phyloP scores from a whole-genome alignment of 2,888 invertebrate species.

The Chrysolina americana region DNA sequence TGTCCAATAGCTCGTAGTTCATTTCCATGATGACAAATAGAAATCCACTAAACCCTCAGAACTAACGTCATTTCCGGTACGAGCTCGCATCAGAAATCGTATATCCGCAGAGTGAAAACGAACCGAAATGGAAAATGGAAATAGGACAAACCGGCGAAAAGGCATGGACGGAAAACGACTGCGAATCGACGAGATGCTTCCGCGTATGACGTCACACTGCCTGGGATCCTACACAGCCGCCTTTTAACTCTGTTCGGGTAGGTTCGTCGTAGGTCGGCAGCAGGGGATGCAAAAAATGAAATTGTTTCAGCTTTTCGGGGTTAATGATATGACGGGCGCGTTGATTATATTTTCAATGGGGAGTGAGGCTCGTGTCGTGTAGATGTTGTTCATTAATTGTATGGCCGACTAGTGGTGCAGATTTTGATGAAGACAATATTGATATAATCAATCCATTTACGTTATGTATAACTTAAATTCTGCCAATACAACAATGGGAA shows the following conservation, averaged over 20 bases:
- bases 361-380: slow-evolving; percentile 10
- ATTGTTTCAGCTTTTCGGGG: slow-evolving; percentile 37
- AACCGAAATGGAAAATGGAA: slow-evolving; percentile 42
- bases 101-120: slow-evolving; percentile 30
- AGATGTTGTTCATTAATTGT: slow-evolving; percentile 22
- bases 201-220: slow-evolving; percentile 69
- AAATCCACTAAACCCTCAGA: slow-evolving; percentile 21
- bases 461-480: no score
- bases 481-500: no score
- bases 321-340: slow-evolving; percentile 41
- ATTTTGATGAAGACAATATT: slow-evolving; percentile 13
- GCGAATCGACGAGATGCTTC: slow-evolving; percentile 61
- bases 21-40: slow-evolving; percentile 15
- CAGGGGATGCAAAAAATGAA: slow-evolving; percentile 40
- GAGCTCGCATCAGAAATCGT: slow-evolving; percentile 15
- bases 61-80: slow-evolving; percentile 27
- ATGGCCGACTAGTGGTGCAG: not conserved
- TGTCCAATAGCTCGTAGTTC: not conserved
- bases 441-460: not conserved
- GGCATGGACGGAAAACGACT: slow-evolving; percentile 62
- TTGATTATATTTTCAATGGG: slow-evolving; percentile 19
- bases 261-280: slow-evolving; percentile 37
- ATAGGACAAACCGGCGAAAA: slow-evolving; percentile 53
- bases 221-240: slow-evolving; percentile 60
- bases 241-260: slow-evolving; percentile 35